These are phyloP conservation scores for Euphonia xanthogaster DNA, from an alignment of 2,797 vertebrate genomes.

Conservation along the genomic window DNA sequence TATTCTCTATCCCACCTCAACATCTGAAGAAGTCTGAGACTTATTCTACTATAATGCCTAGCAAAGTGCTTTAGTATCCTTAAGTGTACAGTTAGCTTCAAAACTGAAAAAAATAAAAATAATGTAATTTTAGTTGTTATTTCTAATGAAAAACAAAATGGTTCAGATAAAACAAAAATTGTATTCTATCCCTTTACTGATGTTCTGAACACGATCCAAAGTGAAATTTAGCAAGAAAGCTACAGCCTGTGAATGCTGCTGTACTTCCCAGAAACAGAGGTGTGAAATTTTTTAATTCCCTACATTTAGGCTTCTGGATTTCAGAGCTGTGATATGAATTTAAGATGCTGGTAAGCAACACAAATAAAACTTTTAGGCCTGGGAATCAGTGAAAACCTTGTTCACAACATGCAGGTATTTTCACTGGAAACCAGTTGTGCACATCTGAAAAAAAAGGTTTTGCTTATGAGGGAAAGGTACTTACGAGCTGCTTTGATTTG, in stretches of 20 bases:
- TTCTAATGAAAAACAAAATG: neutral
- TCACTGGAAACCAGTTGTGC: neutral
- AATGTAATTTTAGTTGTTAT: neutral
- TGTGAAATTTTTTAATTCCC: neutral
- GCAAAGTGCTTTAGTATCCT: neutral
- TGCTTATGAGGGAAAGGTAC: slow-evolving; percentile 60
- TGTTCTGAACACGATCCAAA: neutral
- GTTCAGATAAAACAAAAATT: neutral
- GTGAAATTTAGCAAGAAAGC: neutral
- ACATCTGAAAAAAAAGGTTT: neutral
- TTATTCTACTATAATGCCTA: neutral
- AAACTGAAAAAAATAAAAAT: neutral
- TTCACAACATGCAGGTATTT: neutral
- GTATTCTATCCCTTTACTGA: neutral
- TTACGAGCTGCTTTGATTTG: slow-evolving; percentile 99
- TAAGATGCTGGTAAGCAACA: neutral
- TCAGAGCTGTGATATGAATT: neutral
- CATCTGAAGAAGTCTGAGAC: neutral
- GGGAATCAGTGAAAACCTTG: neutral
- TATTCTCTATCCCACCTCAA: neutral
- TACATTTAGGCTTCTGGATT: neutral
- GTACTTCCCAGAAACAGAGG: neutral
- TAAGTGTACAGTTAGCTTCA: neutral
- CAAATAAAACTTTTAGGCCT: neutral
- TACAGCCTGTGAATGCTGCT: neutral